Percentiles rank a stretch among this genome's conserved stretches.
These are phyloP conservation scores for Palythoa grandiflora DNA, from an alignment of 92 coral and sea anemone species.

Conservation along the genomic window DNA sequence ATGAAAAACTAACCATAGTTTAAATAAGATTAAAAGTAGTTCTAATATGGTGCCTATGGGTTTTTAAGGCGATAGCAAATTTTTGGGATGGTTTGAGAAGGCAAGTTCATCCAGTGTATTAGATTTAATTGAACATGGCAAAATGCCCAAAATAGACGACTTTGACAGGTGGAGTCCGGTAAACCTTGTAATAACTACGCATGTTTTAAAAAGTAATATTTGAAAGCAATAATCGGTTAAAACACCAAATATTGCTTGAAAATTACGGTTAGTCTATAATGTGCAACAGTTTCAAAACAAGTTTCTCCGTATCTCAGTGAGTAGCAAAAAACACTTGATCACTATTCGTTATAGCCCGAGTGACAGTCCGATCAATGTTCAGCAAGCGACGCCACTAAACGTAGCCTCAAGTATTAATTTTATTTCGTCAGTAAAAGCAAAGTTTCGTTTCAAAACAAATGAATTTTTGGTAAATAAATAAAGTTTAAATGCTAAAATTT, in stretches of 20 bases:
- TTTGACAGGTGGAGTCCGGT: constrained; percentile 26
- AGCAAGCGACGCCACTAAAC: neutral
- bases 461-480: neutral
- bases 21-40: neutral
- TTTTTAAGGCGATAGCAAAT: neutral
- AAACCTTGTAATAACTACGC: neutral
- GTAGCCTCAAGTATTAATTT: neutral
- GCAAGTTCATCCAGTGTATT: neutral
- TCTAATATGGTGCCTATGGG: neutral
- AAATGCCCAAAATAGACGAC: constrained; percentile 4
- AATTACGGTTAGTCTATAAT: neutral
- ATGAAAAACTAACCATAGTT: neutral
- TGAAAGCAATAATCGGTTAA: neutral
- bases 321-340: constrained; percentile 28
- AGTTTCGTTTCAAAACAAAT: neutral
- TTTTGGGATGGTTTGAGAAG: neutral
- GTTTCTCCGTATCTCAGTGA: neutral
- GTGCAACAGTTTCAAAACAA: neutral
- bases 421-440: neutral
- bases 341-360: constrained; percentile 31
- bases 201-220: neutral
- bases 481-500: constrained; percentile 8
- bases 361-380: constrained; percentile 29
- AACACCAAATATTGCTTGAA: neutral
- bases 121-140: constrained; percentile 36